Evolutionary conservation across 2,797 vertebrate species (phyloP).

Genomic region (Choloepus didactylus): DNA sequence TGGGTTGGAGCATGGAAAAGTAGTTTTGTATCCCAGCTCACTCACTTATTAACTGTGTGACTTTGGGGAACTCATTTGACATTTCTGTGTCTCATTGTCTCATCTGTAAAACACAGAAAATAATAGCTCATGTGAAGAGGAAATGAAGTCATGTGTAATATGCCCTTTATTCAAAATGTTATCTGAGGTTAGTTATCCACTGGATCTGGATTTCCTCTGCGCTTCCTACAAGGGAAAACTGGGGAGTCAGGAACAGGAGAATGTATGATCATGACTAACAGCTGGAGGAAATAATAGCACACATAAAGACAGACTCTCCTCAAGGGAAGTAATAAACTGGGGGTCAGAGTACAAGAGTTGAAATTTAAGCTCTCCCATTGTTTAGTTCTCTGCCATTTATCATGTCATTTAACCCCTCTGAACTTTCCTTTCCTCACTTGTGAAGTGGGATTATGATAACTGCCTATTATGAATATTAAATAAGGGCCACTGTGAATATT

Average conservation of each 20-base stretch:
- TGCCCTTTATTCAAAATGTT: not conserved
- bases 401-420: not conserved
- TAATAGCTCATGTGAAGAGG: not conserved
- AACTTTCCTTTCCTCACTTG: not conserved
- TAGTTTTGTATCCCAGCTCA: not conserved
- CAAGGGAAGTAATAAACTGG: not conserved
- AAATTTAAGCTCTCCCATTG: not conserved
- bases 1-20: not conserved
- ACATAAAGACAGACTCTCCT: not conserved
- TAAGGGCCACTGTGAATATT: not conserved
- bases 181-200: not conserved
- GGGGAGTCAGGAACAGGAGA: not conserved
- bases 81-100: not conserved
- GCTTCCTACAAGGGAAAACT: not conserved
- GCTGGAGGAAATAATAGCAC: not conserved
- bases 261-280: not conserved
- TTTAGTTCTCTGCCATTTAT: not conserved
- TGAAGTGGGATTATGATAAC: not conserved
- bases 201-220: not conserved
- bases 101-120: slow-evolving; percentile 23
- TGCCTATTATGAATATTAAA: not conserved
- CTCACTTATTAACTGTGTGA: not conserved
- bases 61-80: not conserved
- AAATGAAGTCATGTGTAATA: not conserved
- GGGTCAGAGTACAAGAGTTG: not conserved